Evolutionary conservation across 2,113 vertebrate species (phyloP), one percentile per base, ranked within the genome.

Genomic region (Murina feae): DNA sequence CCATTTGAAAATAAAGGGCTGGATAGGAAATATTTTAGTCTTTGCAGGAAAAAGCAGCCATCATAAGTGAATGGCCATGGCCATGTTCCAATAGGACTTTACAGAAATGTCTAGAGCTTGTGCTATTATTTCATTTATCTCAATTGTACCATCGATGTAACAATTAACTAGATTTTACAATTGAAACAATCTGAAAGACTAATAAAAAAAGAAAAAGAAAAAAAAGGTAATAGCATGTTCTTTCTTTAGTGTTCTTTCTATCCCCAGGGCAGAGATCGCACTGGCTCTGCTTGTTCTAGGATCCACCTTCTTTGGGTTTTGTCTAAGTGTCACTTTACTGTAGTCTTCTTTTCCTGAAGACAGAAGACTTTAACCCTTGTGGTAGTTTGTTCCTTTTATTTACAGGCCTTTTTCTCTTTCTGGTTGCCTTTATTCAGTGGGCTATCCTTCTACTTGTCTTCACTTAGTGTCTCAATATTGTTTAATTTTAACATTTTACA

Each of bases 401-500:
- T 28, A 44, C 18, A 6, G n/a, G 2, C 16, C 47, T 75, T 71
- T 79, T 49, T 35, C 17, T 96, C 81, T 74, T 79, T 51, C 10
- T 74, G 65, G 42, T 16, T 83, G 18, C 39, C 18, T 66, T 79
- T 51, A 35, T 71, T 6, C 23, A 75, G 44, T 55, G 65, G 18
- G 4, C 32, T 44, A 9, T 49, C 49, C 83, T 94, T 60, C 44
- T 51, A 28, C 10, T 71, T 58, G 37, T 79, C 16, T 60, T 32
- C 14, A n/a, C 32, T 32, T n/a, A 66, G 14, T 84, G 83, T 86
- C 35, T 66, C n/a, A 81, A 13, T 42, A 81, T 30, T 71, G 44
- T 74, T 86, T 92, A 95, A 92, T 75, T 81, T 89, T 68, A 82
- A 92, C 16, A 83, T 47, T 95, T 84, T 72, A 88, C 60, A 55